A percentile compares a stretch with the other conserved stretches of the same genome.
Conservation (phyloP, 2,888 invertebrate genomes). For the Digitonthophagus gazella region DNA sequence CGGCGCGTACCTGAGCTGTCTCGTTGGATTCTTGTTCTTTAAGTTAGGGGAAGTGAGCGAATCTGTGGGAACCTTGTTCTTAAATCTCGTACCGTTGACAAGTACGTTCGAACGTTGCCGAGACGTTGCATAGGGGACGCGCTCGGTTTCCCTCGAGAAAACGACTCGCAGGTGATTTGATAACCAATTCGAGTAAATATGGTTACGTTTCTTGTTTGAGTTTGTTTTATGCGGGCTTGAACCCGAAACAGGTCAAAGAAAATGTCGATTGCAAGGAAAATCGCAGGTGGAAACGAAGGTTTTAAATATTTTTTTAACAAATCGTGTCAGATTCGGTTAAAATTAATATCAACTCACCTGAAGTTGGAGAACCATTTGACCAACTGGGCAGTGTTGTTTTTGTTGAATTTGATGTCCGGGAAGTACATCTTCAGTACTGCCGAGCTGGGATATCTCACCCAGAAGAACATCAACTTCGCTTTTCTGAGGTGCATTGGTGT, state of each 20-base stretch:
- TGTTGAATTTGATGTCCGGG: slow-evolving; percentile 99
- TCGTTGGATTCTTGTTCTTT: slow-evolving; percentile 22
- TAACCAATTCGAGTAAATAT: slow-evolving; percentile 3
- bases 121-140: neutral
- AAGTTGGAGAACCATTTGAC: slow-evolving; percentile 99
- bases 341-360: slow-evolving; percentile 90
- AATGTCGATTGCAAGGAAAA: slow-evolving; percentile 23
- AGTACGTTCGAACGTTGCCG: too few relatives aligned
- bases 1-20: slow-evolving; percentile 19
- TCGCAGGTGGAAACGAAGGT: neutral
- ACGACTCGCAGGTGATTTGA: slow-evolving; percentile 28
- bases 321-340: too few relatives aligned
- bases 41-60: slow-evolving; percentile 21
- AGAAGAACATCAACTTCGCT: slow-evolving; percentile 99
- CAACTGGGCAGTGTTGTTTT: slow-evolving; percentile 99
- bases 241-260: slow-evolving; percentile 48
- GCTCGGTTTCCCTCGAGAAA: slow-evolving; percentile 3
- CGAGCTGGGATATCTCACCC: slow-evolving; percentile 98
- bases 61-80: slow-evolving; percentile 22
- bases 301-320: slow-evolving; percentile 25
- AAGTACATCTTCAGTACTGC: slow-evolving; percentile 99
- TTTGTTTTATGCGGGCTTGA: slow-evolving; percentile 41
- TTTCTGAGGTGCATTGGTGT: slow-evolving; percentile 99
- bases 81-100: neutral
- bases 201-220: slow-evolving; percentile 22